A percentile compares a stretch with the other conserved stretches of the same genome.
These are phyloP conservation scores for Zootermopsis nevadensis DNA, from an alignment of 2,888 invertebrate species.

Conservation along the genomic window DNA sequence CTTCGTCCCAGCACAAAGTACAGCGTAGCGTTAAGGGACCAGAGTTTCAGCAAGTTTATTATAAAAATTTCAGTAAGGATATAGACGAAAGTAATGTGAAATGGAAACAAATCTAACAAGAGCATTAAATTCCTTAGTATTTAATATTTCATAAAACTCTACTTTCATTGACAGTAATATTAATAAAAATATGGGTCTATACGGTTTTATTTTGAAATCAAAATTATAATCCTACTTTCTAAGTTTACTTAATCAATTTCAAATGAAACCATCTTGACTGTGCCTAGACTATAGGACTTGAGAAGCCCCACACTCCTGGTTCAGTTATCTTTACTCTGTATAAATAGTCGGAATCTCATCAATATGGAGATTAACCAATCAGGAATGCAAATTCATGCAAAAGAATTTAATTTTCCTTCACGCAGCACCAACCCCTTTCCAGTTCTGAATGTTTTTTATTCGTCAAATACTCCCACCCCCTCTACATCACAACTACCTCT, in stretches of 20 bases:
- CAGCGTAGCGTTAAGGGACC: too few species aligned
- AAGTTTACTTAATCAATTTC: not conserved
- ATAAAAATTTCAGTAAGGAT: too few species aligned
- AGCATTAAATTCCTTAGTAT: too few species aligned
- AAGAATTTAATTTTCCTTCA: constrained; percentile 58
- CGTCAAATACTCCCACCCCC: constrained; percentile 11
- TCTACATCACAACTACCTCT: not conserved
- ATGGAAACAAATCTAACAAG: too few species aligned
- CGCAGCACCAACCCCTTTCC: constrained; percentile 43
- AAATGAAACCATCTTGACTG: not conserved
- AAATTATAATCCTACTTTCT: not conserved
- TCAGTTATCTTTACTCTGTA: constrained; percentile 42
- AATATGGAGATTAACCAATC: constrained; percentile 59
- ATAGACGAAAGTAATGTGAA: too few species aligned
- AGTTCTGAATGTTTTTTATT: constrained; percentile 39
- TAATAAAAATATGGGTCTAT: not conserved
- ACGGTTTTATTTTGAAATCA: not conserved
- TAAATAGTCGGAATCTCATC: constrained; percentile 55
- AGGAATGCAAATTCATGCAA: constrained; percentile 59
- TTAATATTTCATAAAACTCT: too few species aligned
- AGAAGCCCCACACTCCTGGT: constrained; percentile 6
- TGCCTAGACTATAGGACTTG: not conserved
- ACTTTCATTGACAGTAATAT: too few species aligned
- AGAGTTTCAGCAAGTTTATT: too few species aligned
- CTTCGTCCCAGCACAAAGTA: too few species aligned